Conservation (phyloP, 2,113 vertebrate species). For the Orthonyx spaldingii region DNA sequence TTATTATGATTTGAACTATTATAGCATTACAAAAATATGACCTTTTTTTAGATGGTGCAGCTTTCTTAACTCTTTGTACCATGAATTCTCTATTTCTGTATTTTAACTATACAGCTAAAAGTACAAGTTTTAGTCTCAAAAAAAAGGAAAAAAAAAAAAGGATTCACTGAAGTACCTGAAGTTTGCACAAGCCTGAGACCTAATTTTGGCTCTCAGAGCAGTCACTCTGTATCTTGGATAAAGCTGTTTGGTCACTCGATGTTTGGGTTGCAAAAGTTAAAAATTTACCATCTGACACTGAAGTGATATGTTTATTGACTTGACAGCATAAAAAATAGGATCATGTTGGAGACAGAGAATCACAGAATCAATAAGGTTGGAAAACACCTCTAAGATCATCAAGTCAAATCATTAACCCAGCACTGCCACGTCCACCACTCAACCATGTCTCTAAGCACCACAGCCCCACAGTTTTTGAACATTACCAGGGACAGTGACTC, state of each 20-base stretch:
- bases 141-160: background rate
- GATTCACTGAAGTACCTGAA: background rate
- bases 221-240: background rate
- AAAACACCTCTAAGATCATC: background rate
- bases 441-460: background rate
- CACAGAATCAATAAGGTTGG: background rate
- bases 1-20: slow-evolving; percentile 45
- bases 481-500: background rate
- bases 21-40: slow-evolving; percentile 37
- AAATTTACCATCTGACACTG: background rate
- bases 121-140: background rate
- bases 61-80: slow-evolving; percentile 2
- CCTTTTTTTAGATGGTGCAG: background rate
- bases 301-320: background rate
- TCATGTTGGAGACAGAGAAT: background rate
- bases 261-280: background rate
- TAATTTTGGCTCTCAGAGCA: background rate
- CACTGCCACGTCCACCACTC: background rate
- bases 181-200: background rate
- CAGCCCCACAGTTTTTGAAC: background rate
- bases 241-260: background rate
- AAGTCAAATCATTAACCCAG: background rate
- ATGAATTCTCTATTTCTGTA: background rate
- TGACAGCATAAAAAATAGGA: background rate
- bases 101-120: background rate